These are phyloP conservation scores for Meghimatium bilineatum DNA, from an alignment of 2,888 invertebrate genomes.

Conservation along the genomic window DNA sequence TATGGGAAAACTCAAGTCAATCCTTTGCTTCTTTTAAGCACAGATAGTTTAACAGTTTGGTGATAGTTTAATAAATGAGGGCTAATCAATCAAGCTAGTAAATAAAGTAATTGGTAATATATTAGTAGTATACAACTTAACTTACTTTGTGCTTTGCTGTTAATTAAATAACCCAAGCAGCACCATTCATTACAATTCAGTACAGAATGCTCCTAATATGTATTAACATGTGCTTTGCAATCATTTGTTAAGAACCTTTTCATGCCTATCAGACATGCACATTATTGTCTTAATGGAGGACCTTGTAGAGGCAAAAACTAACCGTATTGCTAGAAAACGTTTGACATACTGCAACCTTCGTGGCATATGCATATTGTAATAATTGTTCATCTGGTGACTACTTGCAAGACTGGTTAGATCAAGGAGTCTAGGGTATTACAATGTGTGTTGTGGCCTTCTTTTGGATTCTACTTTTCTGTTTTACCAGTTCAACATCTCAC, in stretches of 20 bases:
- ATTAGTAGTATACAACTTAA: no score
- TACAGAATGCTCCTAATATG: no score
- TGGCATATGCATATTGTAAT: neutral
- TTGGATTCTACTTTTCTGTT: slow-evolving; percentile 43
- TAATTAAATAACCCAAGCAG: no score
- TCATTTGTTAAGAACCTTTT: neutral
- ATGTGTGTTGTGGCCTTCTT: slow-evolving; percentile 35
- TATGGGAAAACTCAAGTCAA: no score
- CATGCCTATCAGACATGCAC: neutral
- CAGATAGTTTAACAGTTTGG: no score
- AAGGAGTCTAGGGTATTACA: neutral
- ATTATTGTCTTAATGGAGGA: neutral
- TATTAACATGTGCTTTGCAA: neutral
- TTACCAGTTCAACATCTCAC: slow-evolving; percentile 43
- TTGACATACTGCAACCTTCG: no score
- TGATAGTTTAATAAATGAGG: no score
- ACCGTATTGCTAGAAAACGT: neutral
- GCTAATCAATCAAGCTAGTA: no score
- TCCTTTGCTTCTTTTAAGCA: no score
- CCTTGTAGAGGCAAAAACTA: neutral
- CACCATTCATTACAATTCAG: no score
- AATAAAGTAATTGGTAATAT: no score
- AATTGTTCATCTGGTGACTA: neutral
- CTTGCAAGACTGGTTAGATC: neutral
- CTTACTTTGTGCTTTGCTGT: no score